Evolutionary conservation across 2,113 vertebrate species (phyloP).

Genomic region (Callorhinus ursinus): DNA sequence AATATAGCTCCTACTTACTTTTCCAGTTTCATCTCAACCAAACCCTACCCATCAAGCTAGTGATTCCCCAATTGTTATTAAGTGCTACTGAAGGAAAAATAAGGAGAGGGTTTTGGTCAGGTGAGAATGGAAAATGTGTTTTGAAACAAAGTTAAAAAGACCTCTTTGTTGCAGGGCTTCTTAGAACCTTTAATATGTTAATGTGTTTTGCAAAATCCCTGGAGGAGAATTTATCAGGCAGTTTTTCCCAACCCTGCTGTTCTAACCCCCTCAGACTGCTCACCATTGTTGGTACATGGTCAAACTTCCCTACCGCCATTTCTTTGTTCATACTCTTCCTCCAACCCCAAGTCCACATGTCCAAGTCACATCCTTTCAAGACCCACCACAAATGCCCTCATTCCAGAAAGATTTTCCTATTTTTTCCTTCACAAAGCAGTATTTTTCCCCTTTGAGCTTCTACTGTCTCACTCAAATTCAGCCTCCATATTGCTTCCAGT

Average conservation of each 20-base stretch:
- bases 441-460: neutral
- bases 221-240: neutral
- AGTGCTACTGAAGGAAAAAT: neutral
- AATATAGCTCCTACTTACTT: neutral
- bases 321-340: neutral
- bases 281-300: neutral
- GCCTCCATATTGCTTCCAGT: neutral
- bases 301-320: neutral
- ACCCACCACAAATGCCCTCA: neutral
- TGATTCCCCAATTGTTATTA: neutral
- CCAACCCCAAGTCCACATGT: neutral
- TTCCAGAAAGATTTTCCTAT: neutral
- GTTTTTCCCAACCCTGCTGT: neutral
- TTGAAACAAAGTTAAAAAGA: neutral
- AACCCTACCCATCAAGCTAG: neutral
- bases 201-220: neutral
- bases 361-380: neutral
- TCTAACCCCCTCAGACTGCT: neutral
- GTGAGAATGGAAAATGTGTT: neutral
- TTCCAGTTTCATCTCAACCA: neutral
- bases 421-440: neutral
- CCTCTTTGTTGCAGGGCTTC: neutral
- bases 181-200: neutral
- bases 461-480: neutral
- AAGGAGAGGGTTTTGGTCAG: neutral